Conservation (phyloP, 2,888 invertebrate genomes). For the Epistrophe eligans region DNA sequence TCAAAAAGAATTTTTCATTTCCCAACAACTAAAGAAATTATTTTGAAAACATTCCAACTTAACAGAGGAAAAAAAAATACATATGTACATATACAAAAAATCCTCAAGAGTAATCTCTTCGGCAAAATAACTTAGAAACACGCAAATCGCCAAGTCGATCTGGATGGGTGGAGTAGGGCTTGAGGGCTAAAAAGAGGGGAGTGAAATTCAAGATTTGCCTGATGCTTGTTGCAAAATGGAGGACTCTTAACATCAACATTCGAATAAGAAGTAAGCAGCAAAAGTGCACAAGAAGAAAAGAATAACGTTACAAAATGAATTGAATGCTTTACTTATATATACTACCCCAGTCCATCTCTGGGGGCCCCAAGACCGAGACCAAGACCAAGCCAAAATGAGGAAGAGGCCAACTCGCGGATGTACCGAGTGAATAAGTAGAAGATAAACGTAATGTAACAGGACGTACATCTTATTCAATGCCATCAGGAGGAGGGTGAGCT, state of each 20-base stretch:
- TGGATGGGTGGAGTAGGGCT: too few species aligned
- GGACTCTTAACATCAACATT: slow-evolving; percentile 24
- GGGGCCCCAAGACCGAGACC: slow-evolving; percentile 41
- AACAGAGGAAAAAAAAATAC: not conserved
- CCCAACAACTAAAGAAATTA: slow-evolving; percentile 36
- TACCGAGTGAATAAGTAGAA: slow-evolving; percentile 76
- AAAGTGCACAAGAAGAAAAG: slow-evolving; percentile 49
- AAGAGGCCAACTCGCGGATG: slow-evolving; percentile 72
- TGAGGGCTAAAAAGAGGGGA: not conserved
- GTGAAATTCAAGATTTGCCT: slow-evolving; percentile 26
- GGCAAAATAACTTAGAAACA: slow-evolving; percentile 57
- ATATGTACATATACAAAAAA: not conserved
- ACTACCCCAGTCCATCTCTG: slow-evolving; percentile 54
- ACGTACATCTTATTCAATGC: slow-evolving; percentile 76
- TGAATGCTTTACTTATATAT: slow-evolving; percentile 64
- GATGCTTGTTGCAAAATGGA: slow-evolving; percentile 59
- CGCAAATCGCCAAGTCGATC: slow-evolving; percentile 61
- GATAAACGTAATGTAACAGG: slow-evolving; percentile 76
- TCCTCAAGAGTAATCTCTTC: slow-evolving; percentile 52
- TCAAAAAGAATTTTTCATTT: slow-evolving; percentile 33
- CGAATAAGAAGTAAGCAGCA: slow-evolving; percentile 6
- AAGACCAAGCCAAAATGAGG: slow-evolving; percentile 27
- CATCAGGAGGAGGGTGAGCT: slow-evolving; percentile 52
- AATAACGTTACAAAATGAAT: slow-evolving; percentile 66
- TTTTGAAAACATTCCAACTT: slow-evolving; percentile 50